phyloP scores from a whole-genome alignment of 2,888 invertebrate species.

The Molanna angustata region DNA sequence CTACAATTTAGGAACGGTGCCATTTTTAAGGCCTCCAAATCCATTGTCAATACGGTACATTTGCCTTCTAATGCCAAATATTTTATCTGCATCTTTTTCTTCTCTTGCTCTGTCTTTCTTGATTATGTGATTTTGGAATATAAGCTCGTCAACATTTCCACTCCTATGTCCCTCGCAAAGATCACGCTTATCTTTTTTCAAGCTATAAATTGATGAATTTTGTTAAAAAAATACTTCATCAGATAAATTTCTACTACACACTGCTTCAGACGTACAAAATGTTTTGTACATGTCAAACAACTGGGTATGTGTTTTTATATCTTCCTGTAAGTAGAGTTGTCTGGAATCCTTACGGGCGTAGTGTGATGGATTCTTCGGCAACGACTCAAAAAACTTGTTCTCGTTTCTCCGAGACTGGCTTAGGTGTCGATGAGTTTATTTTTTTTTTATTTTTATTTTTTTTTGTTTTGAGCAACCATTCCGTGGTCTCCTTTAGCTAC shows the following conservation, averaged over 20 bases:
- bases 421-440: not conserved
- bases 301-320: constrained; percentile 4
- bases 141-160: not conserved
- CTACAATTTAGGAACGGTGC: constrained; percentile 3
- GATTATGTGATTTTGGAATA: constrained; percentile 1
- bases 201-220: not conserved
- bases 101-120: constrained; percentile 3
- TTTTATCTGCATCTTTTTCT: constrained; percentile 3
- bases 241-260: not conserved
- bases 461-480: constrained; percentile 6
- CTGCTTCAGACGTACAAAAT: constrained; percentile 3
- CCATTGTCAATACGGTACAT: constrained; percentile 2
- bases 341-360: not conserved
- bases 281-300: constrained; percentile 4
- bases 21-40: constrained; percentile 3
- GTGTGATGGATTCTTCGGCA: not conserved
- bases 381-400: constrained; percentile 1
- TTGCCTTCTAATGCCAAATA: not conserved
- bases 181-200: constrained; percentile 2
- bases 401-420: constrained; percentile 2
- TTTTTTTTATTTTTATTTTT: too few relatives aligned
- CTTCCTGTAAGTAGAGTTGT: not conserved
- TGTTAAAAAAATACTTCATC: constrained; percentile 1
- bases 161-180: constrained; percentile 1
- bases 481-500: constrained; percentile 3